A percentile compares a stretch with the other conserved stretches of the same genome.
Conservation (phyloP, 2,888 invertebrate genomes). For the Sinohyriopsis cumingii region DNA sequence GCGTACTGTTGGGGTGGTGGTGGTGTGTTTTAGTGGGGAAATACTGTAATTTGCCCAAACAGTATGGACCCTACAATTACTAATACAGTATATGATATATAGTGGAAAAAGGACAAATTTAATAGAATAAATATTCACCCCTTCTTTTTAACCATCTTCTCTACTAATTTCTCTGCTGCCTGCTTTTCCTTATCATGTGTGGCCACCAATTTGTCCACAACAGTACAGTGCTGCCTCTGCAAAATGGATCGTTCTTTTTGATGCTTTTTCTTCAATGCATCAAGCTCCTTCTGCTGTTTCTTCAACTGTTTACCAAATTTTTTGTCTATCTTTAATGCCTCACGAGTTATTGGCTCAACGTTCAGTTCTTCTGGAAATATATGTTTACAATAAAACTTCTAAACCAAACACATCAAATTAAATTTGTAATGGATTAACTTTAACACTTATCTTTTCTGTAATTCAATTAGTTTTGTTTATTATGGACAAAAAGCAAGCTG, state of each 20-base stretch:
- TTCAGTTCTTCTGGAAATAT: conserved; percentile 53
- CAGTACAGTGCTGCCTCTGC: conserved; percentile 87
- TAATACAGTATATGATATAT: neutral
- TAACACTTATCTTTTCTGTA: neutral
- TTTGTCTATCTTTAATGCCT: conserved; percentile 66
- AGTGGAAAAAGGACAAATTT: neutral
- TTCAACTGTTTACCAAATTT: conserved; percentile 83
- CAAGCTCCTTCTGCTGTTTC: conserved; percentile 95
- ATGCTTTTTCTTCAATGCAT: conserved; percentile 91
- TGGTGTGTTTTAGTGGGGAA: too few species aligned
- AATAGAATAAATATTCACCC: conserved; percentile 47
- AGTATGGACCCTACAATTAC: too few species aligned
- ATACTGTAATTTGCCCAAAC: too few species aligned
- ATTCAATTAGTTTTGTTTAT: neutral
- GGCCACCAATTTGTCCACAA: conserved; percentile 91
- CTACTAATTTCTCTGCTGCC: conserved; percentile 65
- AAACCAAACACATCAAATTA: neutral
- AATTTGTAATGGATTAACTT: neutral
- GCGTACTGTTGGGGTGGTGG: neutral
- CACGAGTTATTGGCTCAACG: conserved; percentile 68
- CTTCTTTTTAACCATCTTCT: conserved; percentile 85
- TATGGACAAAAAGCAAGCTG: too few species aligned
- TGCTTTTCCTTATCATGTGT: conserved; percentile 68
- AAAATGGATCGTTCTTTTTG: conserved; percentile 91
- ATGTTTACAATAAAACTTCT: neutral